Conservation (phyloP, 2,888 invertebrate species). For the Cybosia mesomella region DNA sequence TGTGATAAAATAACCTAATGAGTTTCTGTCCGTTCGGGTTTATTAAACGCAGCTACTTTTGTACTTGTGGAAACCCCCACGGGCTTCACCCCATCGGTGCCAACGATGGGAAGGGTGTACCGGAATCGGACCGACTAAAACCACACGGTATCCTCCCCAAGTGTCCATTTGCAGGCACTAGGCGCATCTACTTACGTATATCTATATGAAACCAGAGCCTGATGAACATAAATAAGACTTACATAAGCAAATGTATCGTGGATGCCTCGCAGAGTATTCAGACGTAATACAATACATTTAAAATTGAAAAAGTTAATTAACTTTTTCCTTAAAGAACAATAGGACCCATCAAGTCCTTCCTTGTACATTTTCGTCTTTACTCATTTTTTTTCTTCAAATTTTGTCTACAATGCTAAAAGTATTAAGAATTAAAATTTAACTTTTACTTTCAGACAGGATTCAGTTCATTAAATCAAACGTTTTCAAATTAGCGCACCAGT, state of each 20-base stretch:
- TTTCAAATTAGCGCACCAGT: not conserved
- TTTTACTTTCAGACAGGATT: not conserved
- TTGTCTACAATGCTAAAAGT: too few species aligned
- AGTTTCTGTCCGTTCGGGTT: too few species aligned
- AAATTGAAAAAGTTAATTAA: not conserved
- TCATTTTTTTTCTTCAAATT: too few species aligned
- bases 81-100: too few species aligned
- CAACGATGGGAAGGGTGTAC: too few species aligned
- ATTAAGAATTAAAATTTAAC: not conserved
- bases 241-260: not conserved
- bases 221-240: not conserved
- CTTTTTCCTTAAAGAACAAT: conserved; percentile 4
- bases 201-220: not conserved
- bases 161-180: too few species aligned
- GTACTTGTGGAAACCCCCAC: too few species aligned
- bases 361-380: not conserved
- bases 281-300: not conserved
- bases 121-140: too few species aligned
- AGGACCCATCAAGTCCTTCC: not conserved
- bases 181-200: too few species aligned
- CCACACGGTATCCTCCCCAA: too few species aligned
- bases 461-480: not conserved
- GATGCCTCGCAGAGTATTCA: not conserved
- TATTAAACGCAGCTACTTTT: too few species aligned
- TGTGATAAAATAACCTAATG: too few species aligned